Conservation (phyloP, 92 coral and sea anemone species). For the Porites rus region DNA sequence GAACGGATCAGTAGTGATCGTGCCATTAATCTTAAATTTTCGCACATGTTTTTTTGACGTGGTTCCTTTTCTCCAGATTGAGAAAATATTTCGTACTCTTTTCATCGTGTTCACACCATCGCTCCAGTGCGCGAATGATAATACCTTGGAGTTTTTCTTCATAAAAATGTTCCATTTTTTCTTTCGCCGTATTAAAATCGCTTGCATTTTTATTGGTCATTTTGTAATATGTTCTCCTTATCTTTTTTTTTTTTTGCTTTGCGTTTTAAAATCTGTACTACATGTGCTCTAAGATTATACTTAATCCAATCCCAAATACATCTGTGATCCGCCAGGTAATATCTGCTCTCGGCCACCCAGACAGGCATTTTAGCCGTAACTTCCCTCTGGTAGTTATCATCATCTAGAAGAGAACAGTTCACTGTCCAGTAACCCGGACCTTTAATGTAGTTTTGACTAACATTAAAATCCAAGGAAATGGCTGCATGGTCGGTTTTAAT, state of each 20-base stretch:
- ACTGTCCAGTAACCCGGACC: conserved; percentile 1
- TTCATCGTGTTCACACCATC: background rate
- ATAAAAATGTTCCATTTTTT: no score
- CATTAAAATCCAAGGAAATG: background rate
- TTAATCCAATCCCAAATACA: no score
- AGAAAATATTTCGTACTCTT: no score
- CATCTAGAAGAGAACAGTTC: conserved; percentile 10
- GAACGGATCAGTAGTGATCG: background rate
- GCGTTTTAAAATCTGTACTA: no score
- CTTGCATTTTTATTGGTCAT: no score
- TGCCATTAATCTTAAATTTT: background rate
- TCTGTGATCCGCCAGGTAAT: no score
- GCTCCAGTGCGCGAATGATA: background rate
- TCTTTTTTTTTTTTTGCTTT: background rate
- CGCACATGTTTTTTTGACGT: background rate
- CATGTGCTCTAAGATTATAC: no score
- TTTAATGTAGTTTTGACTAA: background rate
- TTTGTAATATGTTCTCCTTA: no score
- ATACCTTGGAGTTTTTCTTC: background rate
- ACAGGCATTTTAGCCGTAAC: no score
- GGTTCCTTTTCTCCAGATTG: background rate
- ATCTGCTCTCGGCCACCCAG: no score
- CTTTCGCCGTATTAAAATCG: no score
- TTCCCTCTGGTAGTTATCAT: background rate
- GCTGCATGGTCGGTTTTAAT: conserved; percentile 20